Evolutionary conservation across 2,113 vertebrate genomes (phyloP), one percentile per base, ranked within the genome.

Genomic region (Leucopsar rothschildi): DNA sequence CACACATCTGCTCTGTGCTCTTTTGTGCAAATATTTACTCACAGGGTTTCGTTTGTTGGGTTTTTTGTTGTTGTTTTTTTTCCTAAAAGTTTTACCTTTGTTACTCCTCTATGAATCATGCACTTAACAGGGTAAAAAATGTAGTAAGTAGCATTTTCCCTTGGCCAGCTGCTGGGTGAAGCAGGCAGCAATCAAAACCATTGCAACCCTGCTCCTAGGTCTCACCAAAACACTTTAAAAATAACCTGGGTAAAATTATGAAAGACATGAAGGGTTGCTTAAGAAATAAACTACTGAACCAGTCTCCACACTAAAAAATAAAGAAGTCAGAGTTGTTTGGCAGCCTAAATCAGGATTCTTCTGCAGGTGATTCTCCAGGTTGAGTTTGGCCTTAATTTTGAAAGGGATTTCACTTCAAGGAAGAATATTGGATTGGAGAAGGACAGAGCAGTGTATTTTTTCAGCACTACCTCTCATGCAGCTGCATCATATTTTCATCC

Each of bases 121-220:
- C 69, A 87, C 59, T 86, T 82, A 44, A 82, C 39, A 18, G 33
- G 15, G 5, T 7, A 33, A 59, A 53, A 57, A 82, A 47, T 20
- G 68, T 65, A 72, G 14, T 49, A 89, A 96, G 72, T 81, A 61
- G 66, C 63, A 79, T 90, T 90, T 93, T 82, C n/a, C 59, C 95
- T 55, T 56, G 90, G 85, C 81, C 88, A 77, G 3, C 18, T 82
- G 68, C 88, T 88, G 82, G 70, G 89, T 91, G 92, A 75, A 28
- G 57, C 56, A 92, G 75, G 86, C 16, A 31, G 79, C 78, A 83
- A 96, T 53, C 90, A 95, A 95, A 88, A 92, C n/a, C 37, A 84
- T 64, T 69, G 73, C 81, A 88, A 83, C 55, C 93, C 93, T 93
- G 29, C 73, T 78, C 31, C 5, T 75, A 19, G 31, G 27, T 91